Conservation (phyloP, 2,888 invertebrate species). For the Trichogramma evanescens region DNA sequence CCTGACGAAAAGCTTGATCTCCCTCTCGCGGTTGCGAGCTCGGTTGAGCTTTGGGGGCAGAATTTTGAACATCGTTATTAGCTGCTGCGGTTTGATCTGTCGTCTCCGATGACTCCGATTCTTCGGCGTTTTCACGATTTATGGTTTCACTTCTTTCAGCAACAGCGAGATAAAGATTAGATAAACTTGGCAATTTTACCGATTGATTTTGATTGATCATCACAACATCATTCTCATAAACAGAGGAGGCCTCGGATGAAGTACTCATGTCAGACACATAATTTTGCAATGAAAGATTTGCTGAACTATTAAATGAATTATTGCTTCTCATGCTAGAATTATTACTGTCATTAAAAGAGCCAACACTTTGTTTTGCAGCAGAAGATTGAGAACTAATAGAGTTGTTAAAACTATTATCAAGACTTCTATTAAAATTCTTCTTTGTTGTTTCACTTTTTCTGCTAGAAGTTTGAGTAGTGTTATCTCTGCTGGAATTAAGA, state of each 20-base stretch:
- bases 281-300: slow-evolving; percentile 23
- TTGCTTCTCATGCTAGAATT: background rate
- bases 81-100: slow-evolving; percentile 37
- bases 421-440: slow-evolving; percentile 19
- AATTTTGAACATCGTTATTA: slow-evolving; percentile 40
- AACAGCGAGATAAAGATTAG: slow-evolving; percentile 35
- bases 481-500: slow-evolving; percentile 13
- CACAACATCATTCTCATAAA: slow-evolving; percentile 21
- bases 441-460: slow-evolving; percentile 16
- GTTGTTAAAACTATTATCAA: slow-evolving; percentile 19
- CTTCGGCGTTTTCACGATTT: slow-evolving; percentile 35
- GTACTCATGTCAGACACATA: slow-evolving; percentile 14
- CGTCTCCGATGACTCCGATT: slow-evolving; percentile 33
- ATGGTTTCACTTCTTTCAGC: slow-evolving; percentile 36
- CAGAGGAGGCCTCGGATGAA: slow-evolving; percentile 21
- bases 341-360: too few relatives aligned
- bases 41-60: slow-evolving; percentile 42
- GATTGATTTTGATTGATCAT: slow-evolving; percentile 27
- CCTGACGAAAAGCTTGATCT: slow-evolving; percentile 34
- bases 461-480: slow-evolving; percentile 21
- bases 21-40: slow-evolving; percentile 27
- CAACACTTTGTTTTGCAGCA: background rate
- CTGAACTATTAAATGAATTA: slow-evolving; percentile 26
- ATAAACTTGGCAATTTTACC: slow-evolving; percentile 40
- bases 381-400: slow-evolving; percentile 15